Percentiles rank a stretch among this genome's conserved stretches.
Evolutionary conservation across 1,140 invertebrate genomes (phyloP).

Genomic region (Saccostrea glomerata): DNA sequence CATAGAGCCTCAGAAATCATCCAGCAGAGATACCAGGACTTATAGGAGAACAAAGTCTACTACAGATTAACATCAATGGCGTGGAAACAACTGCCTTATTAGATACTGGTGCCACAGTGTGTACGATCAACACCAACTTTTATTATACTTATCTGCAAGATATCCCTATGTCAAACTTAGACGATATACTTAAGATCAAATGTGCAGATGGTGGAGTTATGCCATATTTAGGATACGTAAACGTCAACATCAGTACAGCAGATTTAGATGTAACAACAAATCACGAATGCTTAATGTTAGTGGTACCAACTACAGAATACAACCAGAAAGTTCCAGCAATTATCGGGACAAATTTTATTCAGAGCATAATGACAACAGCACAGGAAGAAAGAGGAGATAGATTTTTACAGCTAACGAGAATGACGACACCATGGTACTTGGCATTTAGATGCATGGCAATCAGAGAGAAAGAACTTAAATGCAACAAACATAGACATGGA

Average conservation of each 20-base stretch:
- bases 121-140: too few relatives aligned
- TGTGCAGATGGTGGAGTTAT: constrained; percentile 36
- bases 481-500: neutral
- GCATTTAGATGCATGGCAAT: constrained; percentile 34
- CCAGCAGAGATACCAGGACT: too few relatives aligned
- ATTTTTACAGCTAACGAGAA: constrained; percentile 13
- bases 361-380: too few relatives aligned
- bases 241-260: neutral
- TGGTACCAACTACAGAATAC: constrained; percentile 31
- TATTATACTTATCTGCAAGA: too few relatives aligned
- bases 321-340: neutral
- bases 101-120: too few relatives aligned
- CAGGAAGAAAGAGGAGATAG: constrained; percentile 12
- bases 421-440: constrained; percentile 42
- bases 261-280: neutral
- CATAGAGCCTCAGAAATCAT: too few relatives aligned
- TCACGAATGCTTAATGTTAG: constrained; percentile 5
- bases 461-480: constrained; percentile 28
- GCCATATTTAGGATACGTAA: neutral
- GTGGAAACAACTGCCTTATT: too few relatives aligned
- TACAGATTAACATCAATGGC: too few relatives aligned
- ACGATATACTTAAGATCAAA: too few relatives aligned
- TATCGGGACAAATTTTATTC: constrained; percentile 36
- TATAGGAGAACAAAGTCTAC: too few relatives aligned
- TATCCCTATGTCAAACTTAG: too few relatives aligned